Conservation (phyloP, 2,797 vertebrate genomes). For the Lepilemur ruficaudatus region DNA sequence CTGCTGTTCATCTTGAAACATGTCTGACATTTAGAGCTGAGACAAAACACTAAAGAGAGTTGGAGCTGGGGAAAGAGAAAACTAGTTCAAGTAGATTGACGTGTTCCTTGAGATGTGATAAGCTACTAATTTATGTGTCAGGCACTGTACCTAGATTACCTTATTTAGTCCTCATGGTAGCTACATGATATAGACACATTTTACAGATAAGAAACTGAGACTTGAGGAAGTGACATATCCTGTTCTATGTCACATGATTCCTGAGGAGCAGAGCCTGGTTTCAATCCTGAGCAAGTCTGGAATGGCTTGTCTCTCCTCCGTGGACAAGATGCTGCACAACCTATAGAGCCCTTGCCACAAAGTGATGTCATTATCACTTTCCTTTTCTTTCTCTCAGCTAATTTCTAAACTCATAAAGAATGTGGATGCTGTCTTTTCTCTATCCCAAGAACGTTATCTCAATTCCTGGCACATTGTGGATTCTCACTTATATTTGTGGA, state of each 20-base stretch:
- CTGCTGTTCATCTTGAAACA: slow-evolving; percentile 1
- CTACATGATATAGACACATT: neutral
- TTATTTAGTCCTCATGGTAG: neutral
- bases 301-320: neutral
- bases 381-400: neutral
- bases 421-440: neutral
- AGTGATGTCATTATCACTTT: neutral
- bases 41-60: neutral
- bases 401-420: neutral
- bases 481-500: neutral
- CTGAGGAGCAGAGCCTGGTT: neutral
- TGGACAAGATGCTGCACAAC: neutral
- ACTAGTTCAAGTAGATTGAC: neutral
- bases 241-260: neutral
- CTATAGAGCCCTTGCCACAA: neutral
- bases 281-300: too few species aligned
- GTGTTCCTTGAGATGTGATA: neutral
- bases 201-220: neutral
- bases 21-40: neutral
- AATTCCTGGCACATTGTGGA: neutral
- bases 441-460: neutral
- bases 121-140: neutral
- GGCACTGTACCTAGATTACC: neutral
- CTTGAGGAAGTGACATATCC: neutral
- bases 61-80: neutral